Evolutionary conservation across 1,140 invertebrate genomes (phyloP), one percentile per base, ranked within the genome.

Genomic region (Thaumetopoea pityocampa): DNA sequence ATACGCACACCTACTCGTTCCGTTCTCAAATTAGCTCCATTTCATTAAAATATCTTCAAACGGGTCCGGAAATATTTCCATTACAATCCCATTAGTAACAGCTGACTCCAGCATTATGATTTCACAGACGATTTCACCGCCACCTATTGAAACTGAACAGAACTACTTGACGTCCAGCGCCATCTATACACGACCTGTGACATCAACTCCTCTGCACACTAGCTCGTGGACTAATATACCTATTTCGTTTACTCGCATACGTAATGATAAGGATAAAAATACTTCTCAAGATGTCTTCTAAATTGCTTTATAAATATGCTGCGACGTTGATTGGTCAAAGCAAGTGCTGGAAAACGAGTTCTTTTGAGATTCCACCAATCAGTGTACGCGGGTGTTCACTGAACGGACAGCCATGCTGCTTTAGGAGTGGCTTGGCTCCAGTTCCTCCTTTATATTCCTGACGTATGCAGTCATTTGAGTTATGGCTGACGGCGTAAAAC

Each of bases 361-460:
- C 67, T 52, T 47, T 53, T 36, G 29, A 32, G 36, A 58, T 48
- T 62, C 52, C 47, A 56, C 79, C 79, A 84, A 84, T 84, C 35
- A 49, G 29, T 49, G 40, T 6, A 29, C 9, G 44, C 61, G 64
- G 52, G 58, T 43, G 62, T 54, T 48, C 43, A 47, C 36, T 27
- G 50, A 59, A 52, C 37, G 29, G 55, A 52, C 79, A 62, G 79
- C 79, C 79, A 83, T 83, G 56, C 63, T 72, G 60, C 51, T 84
- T 74, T 51, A 78, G 79, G 77, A 61, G 80, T 68, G 44, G 77
- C 61, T 54, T 55, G 34, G 28, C n/a, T 45, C 40, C 48, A 77
- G 71, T 55, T 63, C 77, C 79, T 81, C 77, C 79, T 83, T 83
- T 73, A 77, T 81, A 83, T 83, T 79, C 79, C 65, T 68, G 62